These are phyloP conservation scores for Volucella zonaria DNA, from an alignment of 2,888 invertebrate species.

Conservation along the genomic window DNA sequence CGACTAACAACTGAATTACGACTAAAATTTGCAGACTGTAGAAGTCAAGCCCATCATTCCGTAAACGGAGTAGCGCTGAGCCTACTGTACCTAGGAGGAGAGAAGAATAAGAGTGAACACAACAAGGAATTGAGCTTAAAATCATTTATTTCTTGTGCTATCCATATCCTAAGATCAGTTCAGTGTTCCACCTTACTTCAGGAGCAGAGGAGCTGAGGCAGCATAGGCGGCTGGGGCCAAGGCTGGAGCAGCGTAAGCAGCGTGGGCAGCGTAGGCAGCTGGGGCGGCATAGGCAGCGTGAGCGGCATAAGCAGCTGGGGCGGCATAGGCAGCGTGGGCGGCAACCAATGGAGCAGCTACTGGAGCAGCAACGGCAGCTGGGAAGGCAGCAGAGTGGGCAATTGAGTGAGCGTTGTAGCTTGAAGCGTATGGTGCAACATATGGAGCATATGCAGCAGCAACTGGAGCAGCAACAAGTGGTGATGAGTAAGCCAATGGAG, in stretches of 20 bases:
- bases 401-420: constrained; percentile 83
- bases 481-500: constrained; percentile 76
- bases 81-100: no score
- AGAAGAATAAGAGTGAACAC: no score
- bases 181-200: constrained; percentile 43
- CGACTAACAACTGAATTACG: no score
- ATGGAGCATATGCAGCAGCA: constrained; percentile 66
- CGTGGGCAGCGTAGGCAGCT: constrained; percentile 52
- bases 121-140: background rate
- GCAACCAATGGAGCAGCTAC: constrained; percentile 57
- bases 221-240: constrained; percentile 53
- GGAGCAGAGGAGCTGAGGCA: constrained; percentile 60
- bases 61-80: no score
- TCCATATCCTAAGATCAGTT: constrained; percentile 23
- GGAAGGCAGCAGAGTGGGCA: constrained; percentile 71
- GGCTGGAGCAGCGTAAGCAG: constrained; percentile 42
- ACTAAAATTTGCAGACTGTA: no score
- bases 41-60: no score
- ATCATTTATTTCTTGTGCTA: constrained; percentile 46
- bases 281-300: constrained; percentile 29
- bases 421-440: constrained; percentile 84
- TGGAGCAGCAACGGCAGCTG: constrained; percentile 54
- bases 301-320: constrained; percentile 58
- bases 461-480: constrained; percentile 63
- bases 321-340: constrained; percentile 62